Evolutionary conservation across 23 tunicate genomes (phyloP).

Genomic region (Pegea sp.): DNA sequence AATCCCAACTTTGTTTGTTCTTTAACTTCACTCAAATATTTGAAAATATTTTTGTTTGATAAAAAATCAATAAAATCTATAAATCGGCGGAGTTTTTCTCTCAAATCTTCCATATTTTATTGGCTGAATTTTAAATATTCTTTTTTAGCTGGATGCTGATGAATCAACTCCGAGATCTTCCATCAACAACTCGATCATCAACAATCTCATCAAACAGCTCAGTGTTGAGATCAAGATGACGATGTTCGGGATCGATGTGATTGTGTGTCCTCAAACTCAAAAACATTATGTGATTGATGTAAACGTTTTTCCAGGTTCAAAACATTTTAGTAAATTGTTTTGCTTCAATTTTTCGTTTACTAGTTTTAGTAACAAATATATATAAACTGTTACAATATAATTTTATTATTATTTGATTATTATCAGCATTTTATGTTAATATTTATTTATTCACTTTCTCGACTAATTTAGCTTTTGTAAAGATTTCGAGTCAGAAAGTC

Average conservation of each 20-base stretch:
- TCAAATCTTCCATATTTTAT: too few species aligned
- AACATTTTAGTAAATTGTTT: neutral
- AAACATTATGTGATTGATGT: conserved; percentile 82
- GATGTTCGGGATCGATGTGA: conserved; percentile 62
- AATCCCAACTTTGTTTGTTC: too few species aligned
- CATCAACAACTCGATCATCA: conserved; percentile 8
- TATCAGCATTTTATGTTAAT: too few species aligned
- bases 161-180: conserved; percentile 5
- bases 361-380: too few species aligned
- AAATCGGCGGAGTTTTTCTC: too few species aligned
- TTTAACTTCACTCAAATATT: too few species aligned
- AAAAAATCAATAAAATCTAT: too few species aligned
- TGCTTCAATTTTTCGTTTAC: neutral
- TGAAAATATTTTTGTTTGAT: too few species aligned
- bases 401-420: too few species aligned
- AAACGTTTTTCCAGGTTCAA: conserved; percentile 65
- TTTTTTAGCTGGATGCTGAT: conserved; percentile 14
- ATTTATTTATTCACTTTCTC: too few species aligned
- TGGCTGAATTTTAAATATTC: too few species aligned
- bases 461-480: conserved; percentile 2
- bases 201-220: conserved; percentile 13
- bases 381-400: too few species aligned
- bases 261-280: conserved; percentile 33
- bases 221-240: conserved; percentile 42
- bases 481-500: conserved; percentile 2